Evolutionary conservation across 2,797 vertebrate species (phyloP), one percentile per base, ranked within the genome.

Genomic region (Falco cherrug): DNA sequence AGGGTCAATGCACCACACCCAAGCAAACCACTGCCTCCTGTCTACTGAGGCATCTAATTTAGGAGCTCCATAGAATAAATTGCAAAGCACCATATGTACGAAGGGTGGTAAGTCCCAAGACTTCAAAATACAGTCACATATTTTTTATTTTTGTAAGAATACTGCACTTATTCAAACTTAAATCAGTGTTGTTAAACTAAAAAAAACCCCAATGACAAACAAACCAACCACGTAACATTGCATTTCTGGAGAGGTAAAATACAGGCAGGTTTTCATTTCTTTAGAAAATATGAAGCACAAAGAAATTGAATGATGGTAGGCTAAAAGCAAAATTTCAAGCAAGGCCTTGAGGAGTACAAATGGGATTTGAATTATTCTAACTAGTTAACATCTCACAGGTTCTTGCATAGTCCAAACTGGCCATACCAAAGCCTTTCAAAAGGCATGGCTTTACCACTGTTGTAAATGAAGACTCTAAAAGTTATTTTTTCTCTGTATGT

Each of bases 151-250:
- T 70, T 31, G 4, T 61, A 78, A 59, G n/a, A 85, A 57, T n/a
- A 22, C 6, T 11, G 10, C 12, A 68, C 8, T 75, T 13, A 68
- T 43, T 25, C 5, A 51, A 70, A 78, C 28, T 18, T 13, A 5
- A 2, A 56, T 24, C 33, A 69, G 31, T 33, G 17, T 56, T 65
- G 5, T 1, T 29, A 8, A 80, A 16, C 13, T 65, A 37, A 80
- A 79, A 85, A 85, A 50, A 21, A 25, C 3, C 0, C 8, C 39
- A 41, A 41, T 12, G 13, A 41, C 39, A 59, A 39, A 9, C 25
- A 59, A 28, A 9, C 25, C 25, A 39, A 28, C 0, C 11, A 56
- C 0, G 2, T 2, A 80, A 17, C 9, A 35, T 5, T 37, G 3
- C 6, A 31, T 70, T 59, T 78, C 65, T 84, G 87, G 48, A 71